Evolutionary conservation across 1,140 invertebrate genomes (phyloP).

Genomic region (Apis florea): DNA sequence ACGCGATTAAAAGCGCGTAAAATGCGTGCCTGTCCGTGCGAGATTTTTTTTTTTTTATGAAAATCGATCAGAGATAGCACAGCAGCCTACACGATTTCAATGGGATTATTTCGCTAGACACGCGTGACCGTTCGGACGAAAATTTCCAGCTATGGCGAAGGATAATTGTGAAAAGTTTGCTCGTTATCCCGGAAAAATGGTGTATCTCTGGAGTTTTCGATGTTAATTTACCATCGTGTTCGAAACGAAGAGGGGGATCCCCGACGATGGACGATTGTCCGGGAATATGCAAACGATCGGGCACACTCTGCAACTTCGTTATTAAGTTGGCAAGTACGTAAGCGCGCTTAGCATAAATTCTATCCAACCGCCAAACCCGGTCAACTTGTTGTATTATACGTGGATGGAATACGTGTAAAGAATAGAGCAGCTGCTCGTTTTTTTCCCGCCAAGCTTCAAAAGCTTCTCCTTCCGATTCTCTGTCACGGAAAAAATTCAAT

Average conservation of each 20-base stretch:
- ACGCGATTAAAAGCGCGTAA: not conserved
- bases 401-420: not conserved
- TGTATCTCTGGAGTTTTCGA: conserved; percentile 39
- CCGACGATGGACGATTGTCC: not conserved
- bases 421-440: not conserved
- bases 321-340: conserved; percentile 64
- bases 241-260: not conserved
- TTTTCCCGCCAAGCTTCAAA: not conserved
- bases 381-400: conserved; percentile 11
- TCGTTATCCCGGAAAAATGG: conserved; percentile 51
- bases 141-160: not conserved
- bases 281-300: conserved; percentile 60
- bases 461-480: too few species aligned
- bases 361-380: conserved; percentile 4
- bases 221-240: conserved; percentile 51
- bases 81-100: too few species aligned
- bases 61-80: too few species aligned
- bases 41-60: conserved; percentile 1
- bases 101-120: conserved; percentile 22
- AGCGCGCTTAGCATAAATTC: conserved; percentile 65
- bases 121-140: not conserved
- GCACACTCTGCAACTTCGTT: conserved; percentile 57
- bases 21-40: not conserved
- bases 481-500: too few species aligned
- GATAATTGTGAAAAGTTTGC: conserved; percentile 59